These are phyloP conservation scores for Tachypleus tridentatus DNA, from an alignment of 1,140 invertebrate species.

Conservation along the genomic window DNA sequence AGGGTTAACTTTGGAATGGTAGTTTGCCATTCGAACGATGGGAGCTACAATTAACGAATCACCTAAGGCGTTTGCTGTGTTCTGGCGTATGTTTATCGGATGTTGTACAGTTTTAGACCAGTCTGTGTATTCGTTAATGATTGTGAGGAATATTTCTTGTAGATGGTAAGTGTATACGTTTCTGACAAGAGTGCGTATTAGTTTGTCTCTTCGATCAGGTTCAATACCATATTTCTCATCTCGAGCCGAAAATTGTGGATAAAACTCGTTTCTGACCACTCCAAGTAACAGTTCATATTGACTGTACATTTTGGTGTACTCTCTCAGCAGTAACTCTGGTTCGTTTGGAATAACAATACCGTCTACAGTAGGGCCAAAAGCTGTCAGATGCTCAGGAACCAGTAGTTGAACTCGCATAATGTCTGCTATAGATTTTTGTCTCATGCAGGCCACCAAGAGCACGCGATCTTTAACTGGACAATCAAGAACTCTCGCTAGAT, in stretches of 20 bases:
- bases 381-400: constrained; percentile 65
- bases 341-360: constrained; percentile 42
- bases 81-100: constrained; percentile 51
- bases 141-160: constrained; percentile 79
- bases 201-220: constrained; percentile 71
- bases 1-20: constrained; percentile 59
- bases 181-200: constrained; percentile 77
- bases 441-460: constrained; percentile 65
- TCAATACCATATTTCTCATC: constrained; percentile 88
- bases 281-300: constrained; percentile 80
- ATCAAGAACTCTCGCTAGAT: constrained; percentile 76
- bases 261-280: constrained; percentile 47
- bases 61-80: constrained; percentile 36
- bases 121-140: constrained; percentile 86
- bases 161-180: constrained; percentile 36
- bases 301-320: constrained; percentile 33
- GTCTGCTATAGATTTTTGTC: constrained; percentile 50
- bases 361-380: constrained; percentile 80
- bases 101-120: constrained; percentile 70
- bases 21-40: constrained; percentile 75
- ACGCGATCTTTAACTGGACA: constrained; percentile 51
- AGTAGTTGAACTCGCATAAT: constrained; percentile 47
- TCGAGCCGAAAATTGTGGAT: constrained; percentile 59
- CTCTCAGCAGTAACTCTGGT: constrained; percentile 20
- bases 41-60: constrained; percentile 62